A percentile compares a stretch with the other conserved stretches of the same genome.
Conservation (phyloP, 2,113 vertebrate genomes). For the Arvicanthis niloticus region DNA sequence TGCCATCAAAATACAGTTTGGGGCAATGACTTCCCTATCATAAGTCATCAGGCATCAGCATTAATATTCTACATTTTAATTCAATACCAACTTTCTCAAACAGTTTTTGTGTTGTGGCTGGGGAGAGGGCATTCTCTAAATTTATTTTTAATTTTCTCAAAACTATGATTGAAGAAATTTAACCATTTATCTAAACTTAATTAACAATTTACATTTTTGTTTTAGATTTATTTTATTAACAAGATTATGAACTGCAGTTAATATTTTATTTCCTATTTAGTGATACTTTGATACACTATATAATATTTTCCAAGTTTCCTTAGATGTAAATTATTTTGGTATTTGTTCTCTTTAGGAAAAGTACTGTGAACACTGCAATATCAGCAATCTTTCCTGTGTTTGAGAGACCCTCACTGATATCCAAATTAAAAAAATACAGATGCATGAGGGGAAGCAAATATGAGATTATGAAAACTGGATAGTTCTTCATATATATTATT, state of each 20-base stretch:
- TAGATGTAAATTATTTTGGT: conserved; percentile 23
- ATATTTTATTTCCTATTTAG: conserved; percentile 43
- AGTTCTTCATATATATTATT: not conserved
- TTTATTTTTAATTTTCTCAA: not conserved
- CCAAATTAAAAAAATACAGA: not conserved
- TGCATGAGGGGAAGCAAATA: not conserved
- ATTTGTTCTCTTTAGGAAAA: not conserved
- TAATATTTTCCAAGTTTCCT: conserved; percentile 18
- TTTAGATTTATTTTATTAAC: not conserved
- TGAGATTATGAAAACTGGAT: not conserved
- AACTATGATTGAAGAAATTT: conserved; percentile 1
- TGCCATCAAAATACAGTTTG: conserved; percentile 21
- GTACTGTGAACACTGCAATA: not conserved
- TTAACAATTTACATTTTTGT: not conserved
- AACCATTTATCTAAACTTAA: conserved; percentile 51
- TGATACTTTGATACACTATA: not conserved
- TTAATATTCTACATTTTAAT: not conserved
- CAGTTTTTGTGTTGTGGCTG: not conserved
- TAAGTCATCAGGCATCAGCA: not conserved
- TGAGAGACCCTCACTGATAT: not conserved
- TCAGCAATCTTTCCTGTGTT: not conserved
- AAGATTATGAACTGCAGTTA: not conserved
- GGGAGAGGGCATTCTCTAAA: not conserved
- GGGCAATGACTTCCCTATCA: not conserved
- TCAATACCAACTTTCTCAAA: not conserved